Conservation (phyloP, 2,797 vertebrate species). For the Enteromius trimaculatus region DNA sequence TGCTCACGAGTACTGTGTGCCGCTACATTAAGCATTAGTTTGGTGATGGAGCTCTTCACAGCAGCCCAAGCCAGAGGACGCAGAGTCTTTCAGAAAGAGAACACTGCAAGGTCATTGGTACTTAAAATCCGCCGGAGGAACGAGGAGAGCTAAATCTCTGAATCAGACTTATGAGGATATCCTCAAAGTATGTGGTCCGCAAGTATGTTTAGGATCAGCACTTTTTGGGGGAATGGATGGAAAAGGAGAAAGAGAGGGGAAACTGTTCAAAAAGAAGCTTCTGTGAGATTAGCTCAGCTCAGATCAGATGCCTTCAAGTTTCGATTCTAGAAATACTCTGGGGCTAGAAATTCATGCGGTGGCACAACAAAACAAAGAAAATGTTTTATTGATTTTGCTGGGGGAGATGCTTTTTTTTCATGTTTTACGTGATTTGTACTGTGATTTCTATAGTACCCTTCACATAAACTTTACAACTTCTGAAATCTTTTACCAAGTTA, state of each 20-base stretch:
- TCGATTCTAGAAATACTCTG: constrained; percentile 35
- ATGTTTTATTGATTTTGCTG: constrained; percentile 29
- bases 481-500: neutral
- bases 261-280: constrained; percentile 17
- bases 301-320: constrained; percentile 22
- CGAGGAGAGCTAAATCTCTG: constrained; percentile 28
- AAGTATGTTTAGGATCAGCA: constrained; percentile 41
- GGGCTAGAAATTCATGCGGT: constrained; percentile 37
- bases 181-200: constrained; percentile 41
- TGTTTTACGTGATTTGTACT: constrained; percentile 22
- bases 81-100: constrained; percentile 22
- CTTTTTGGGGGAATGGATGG: constrained; percentile 20
- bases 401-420: constrained; percentile 5
- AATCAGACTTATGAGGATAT: constrained; percentile 45
- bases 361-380: constrained; percentile 33
- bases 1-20: constrained; percentile 65
- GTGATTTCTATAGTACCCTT: constrained; percentile 18
- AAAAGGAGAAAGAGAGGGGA: constrained; percentile 20
- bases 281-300: constrained; percentile 28
- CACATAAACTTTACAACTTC: constrained; percentile 6
- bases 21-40: constrained; percentile 68
- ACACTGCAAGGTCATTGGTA: constrained; percentile 38
- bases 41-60: constrained; percentile 36
- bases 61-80: constrained; percentile 45
- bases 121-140: constrained; percentile 38